phyloP scores from a whole-genome alignment of 2,113 vertebrate species.

The Brienomyrus brachyistius region DNA sequence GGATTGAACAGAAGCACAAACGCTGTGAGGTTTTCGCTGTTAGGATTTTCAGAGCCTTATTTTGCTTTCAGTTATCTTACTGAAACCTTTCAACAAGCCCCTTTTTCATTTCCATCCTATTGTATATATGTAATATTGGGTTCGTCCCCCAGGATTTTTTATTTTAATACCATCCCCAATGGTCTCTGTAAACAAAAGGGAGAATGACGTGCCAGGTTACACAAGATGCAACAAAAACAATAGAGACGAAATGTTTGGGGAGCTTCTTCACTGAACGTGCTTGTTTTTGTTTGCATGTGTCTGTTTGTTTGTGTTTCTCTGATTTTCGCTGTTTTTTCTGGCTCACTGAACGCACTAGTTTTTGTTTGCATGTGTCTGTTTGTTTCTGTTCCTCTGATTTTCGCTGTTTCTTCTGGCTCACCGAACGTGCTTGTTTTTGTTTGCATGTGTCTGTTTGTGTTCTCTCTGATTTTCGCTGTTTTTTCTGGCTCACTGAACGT shows the following conservation, averaged over 20 bases:
- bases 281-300: not conserved
- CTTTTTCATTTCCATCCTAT: constrained; percentile 9
- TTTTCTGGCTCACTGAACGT: not conserved
- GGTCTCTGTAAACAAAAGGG: not conserved
- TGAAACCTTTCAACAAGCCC: constrained; percentile 26
- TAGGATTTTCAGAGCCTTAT: constrained; percentile 11
- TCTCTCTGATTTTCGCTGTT: not conserved
- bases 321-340: not conserved
- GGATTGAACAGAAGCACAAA: not conserved
- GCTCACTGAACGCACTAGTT: not conserved
- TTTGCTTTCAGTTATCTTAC: constrained; percentile 22
- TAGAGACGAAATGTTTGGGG: not conserved
- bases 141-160: not conserved
- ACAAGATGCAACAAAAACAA: not conserved
- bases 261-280: not conserved
- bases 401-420: no score
- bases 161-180: not conserved
- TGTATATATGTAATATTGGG: no score
- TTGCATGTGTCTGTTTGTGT: no score
- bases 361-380: not conserved
- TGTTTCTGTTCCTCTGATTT: no score
- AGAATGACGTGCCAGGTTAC: not conserved
- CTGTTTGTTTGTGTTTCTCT: not conserved
- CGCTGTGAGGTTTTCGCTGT: not conserved
- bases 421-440: no score